Evolutionary conservation across 2,797 vertebrate species (phyloP).

Genomic region (Parauchenoglanis punctatus): DNA sequence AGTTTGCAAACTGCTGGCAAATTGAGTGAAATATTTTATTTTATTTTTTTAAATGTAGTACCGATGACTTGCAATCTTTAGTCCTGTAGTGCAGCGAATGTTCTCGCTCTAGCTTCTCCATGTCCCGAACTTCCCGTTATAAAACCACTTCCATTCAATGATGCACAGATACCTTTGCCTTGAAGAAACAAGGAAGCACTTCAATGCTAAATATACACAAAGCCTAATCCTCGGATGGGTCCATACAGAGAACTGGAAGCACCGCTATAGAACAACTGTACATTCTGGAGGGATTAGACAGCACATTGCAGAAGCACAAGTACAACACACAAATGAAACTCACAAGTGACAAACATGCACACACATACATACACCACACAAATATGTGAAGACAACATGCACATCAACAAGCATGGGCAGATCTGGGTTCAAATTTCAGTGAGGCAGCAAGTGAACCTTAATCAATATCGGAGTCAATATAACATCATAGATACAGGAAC

Average conservation of each 20-base stretch:
- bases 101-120: not conserved
- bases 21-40: not conserved
- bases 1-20: too few relatives aligned
- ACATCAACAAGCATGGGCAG: constrained; percentile 27
- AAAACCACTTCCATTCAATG: not conserved
- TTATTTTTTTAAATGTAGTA: too few relatives aligned
- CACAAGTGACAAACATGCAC: constrained; percentile 22
- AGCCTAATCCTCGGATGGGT: not conserved
- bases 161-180: constrained; percentile 1
- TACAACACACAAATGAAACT: not conserved
- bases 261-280: constrained; percentile 26
- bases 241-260: not conserved
- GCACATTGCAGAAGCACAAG: constrained; percentile 28
- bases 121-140: not conserved
- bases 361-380: not conserved
- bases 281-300: constrained; percentile 38
- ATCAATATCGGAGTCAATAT: not conserved
- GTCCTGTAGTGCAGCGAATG: not conserved
- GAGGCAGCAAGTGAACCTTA: constrained; percentile 33
- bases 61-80: not conserved
- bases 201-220: constrained; percentile 5
- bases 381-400: constrained; percentile 35
- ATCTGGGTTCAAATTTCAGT: constrained; percentile 40
- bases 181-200: not conserved
- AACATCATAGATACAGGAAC: not conserved